Conservation (phyloP, 1,140 invertebrate species). For the Eriosoma lanigerum region DNA sequence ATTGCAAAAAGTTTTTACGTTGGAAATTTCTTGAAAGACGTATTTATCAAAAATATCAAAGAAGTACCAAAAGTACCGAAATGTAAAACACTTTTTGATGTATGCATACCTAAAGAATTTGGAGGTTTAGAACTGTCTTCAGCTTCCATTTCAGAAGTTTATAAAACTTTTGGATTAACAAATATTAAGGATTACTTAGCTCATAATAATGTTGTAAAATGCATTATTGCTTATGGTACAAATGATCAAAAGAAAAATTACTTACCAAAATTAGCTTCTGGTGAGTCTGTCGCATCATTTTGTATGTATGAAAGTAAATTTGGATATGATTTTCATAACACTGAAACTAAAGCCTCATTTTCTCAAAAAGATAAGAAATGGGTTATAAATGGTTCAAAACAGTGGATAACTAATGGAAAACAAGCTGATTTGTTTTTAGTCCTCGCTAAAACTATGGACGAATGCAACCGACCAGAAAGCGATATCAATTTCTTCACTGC, state of each 20-base stretch:
- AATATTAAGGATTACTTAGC: background rate
- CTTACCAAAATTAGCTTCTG: conserved; percentile 32
- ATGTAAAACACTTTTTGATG: background rate
- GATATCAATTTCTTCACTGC: background rate
- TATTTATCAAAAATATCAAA: background rate
- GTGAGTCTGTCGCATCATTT: background rate
- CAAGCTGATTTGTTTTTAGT: conserved; percentile 6
- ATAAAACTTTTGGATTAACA: background rate
- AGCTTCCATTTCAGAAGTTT: background rate
- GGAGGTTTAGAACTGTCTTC: conserved; percentile 24
- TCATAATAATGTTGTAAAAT: conserved; percentile 5
- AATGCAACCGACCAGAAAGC: conserved; percentile 43
- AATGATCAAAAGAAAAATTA: conserved; percentile 10
- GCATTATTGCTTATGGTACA: background rate
- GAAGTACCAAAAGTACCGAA: background rate
- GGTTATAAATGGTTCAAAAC: conserved; percentile 33
- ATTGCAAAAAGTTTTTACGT: conserved; percentile 31
- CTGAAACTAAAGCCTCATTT: background rate
- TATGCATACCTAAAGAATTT: background rate
- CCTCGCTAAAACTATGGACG: conserved; percentile 34
- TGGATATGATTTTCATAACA: conserved; percentile 33
- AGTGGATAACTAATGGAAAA: conserved; percentile 16
- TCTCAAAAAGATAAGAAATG: background rate
- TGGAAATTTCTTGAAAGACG: conserved; percentile 8
- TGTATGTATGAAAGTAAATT: conserved; percentile 27